These are phyloP conservation scores for Rhagoletis pomonella DNA, from an alignment of 1,140 invertebrate species.

Conservation along the genomic window DNA sequence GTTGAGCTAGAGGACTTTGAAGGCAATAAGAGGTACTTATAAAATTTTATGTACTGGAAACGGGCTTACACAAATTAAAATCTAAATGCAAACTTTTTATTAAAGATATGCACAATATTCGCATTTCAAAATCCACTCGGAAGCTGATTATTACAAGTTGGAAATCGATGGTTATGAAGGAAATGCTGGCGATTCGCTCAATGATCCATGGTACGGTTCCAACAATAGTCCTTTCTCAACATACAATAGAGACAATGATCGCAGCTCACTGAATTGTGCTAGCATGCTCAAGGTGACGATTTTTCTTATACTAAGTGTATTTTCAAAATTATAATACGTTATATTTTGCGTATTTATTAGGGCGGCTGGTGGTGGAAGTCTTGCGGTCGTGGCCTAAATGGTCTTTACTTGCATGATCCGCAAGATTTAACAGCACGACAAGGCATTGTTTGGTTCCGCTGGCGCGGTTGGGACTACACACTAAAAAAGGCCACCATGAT, in stretches of 20 bases:
- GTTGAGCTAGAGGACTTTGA: conserved; percentile 96
- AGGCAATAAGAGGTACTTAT: conserved; percentile 87
- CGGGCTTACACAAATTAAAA: not conserved
- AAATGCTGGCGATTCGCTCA: conserved; percentile 91
- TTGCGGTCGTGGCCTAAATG: conserved; percentile 90
- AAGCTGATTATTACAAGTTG: conserved; percentile 92
- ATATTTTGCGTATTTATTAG: conserved; percentile 58
- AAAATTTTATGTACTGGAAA: not conserved
- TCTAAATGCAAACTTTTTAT: not conserved
- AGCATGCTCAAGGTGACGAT: conserved; percentile 85
- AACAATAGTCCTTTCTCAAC: conserved; percentile 95
- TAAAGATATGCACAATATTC: conserved; percentile 89
- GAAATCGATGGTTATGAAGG: conserved; percentile 95
- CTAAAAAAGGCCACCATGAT: conserved; percentile 92
- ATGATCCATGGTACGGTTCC: conserved; percentile 94
- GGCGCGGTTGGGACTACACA: conserved; percentile 95
- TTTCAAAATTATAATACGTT: not conserved
- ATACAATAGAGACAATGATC: conserved; percentile 93
- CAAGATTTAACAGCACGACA: conserved; percentile 91
- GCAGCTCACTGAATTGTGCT: conserved; percentile 91
- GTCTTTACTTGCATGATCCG: conserved; percentile 90
- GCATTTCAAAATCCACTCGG: conserved; percentile 93
- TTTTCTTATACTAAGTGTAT: not conserved
- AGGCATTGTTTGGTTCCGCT: conserved; percentile 95
- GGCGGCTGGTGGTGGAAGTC: conserved; percentile 97